Evolutionary conservation across 2,113 vertebrate genomes (phyloP).

Genomic region (Dermatemys mawii): DNA sequence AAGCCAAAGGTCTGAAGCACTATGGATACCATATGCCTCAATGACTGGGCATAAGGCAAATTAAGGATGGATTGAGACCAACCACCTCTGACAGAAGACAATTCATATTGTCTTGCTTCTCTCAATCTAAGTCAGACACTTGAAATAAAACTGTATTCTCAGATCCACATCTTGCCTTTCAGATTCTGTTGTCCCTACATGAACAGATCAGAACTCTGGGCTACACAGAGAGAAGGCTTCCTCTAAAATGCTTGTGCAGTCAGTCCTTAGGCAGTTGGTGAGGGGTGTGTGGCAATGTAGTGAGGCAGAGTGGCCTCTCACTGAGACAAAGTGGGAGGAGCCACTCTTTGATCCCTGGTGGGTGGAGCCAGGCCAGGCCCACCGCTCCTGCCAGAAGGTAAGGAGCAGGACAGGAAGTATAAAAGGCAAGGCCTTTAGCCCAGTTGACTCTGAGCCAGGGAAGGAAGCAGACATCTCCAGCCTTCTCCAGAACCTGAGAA

Average conservation of each 20-base stretch:
- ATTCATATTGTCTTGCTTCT: neutral
- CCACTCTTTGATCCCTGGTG: too few species aligned
- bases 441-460: neutral
- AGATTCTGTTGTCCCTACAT: neutral
- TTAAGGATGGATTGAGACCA: neutral
- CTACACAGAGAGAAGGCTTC: neutral
- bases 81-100: neutral
- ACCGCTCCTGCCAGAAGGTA: neutral
- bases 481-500: neutral
- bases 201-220: neutral
- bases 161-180: neutral
- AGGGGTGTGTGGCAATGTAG: neutral
- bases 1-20: neutral
- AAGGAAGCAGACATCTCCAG: neutral
- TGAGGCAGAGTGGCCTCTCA: neutral
- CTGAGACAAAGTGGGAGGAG: too few species aligned
- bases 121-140: neutral
- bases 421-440: neutral
- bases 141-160: neutral
- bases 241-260: neutral
- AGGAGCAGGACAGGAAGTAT: too few species aligned
- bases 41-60: neutral
- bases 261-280: neutral
- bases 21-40: neutral
- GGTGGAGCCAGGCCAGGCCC: too few species aligned